Percentiles rank a stretch among this genome's conserved stretches.
Evolutionary conservation across 2,888 invertebrate species (phyloP).

Genomic region (Odontocolon sp.): DNA sequence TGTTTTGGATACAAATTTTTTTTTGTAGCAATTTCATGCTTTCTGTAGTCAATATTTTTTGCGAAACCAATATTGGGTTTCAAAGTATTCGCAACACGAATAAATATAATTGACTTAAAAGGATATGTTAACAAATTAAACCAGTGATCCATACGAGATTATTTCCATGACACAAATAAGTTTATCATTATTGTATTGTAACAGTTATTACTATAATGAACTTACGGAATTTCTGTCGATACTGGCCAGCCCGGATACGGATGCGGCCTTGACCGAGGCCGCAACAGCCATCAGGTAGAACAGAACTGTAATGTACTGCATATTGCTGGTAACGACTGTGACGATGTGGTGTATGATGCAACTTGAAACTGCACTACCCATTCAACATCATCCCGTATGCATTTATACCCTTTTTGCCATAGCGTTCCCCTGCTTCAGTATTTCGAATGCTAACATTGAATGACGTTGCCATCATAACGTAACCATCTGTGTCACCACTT

Average conservation of each 20-base stretch:
- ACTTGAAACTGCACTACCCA: slow-evolving; percentile 50
- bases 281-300: slow-evolving; percentile 65
- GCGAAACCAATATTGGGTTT: too few relatives aligned
- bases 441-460: slow-evolving; percentile 50
- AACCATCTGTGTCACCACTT: slow-evolving; percentile 63
- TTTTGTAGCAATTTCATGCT: too few relatives aligned
- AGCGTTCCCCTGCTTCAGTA: slow-evolving; percentile 36
- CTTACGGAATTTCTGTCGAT: slow-evolving; percentile 50
- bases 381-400: slow-evolving; percentile 25
- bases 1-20: not conserved
- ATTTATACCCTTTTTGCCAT: slow-evolving; percentile 64
- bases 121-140: too few relatives aligned
- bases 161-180: not conserved
- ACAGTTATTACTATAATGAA: not conserved
- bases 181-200: not conserved
- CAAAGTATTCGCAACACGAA: too few relatives aligned
- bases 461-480: slow-evolving; percentile 44
- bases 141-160: too few relatives aligned
- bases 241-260: slow-evolving; percentile 62
- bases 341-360: not conserved
- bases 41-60: too few relatives aligned
- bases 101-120: too few relatives aligned
- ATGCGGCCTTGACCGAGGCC: slow-evolving; percentile 64
- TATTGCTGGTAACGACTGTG: slow-evolving; percentile 7
- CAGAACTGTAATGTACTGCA: slow-evolving; percentile 50